Evolutionary conservation across 2,797 vertebrate genomes (phyloP).

Genomic region (Periparus ater): DNA sequence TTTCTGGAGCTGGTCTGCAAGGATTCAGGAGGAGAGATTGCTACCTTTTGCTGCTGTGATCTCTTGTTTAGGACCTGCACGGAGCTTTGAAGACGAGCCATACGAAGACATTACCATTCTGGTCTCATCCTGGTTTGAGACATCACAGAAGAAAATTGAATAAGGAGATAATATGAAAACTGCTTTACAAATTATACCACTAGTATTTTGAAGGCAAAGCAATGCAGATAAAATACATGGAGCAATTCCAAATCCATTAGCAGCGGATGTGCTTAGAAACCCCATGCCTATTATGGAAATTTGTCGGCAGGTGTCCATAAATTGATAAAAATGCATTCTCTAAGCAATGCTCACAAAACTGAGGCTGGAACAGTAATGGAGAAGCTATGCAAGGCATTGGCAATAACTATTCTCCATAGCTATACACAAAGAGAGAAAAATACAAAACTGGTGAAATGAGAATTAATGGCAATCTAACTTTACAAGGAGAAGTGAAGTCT

Average conservation of each 20-base stretch:
- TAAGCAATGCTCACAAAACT: not conserved
- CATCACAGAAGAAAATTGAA: slow-evolving; percentile 17
- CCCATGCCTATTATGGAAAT: not conserved
- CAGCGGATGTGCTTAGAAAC: not conserved
- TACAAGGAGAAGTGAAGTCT: not conserved
- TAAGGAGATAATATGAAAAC: slow-evolving; percentile 1
- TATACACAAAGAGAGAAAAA: not conserved
- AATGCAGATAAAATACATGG: not conserved
- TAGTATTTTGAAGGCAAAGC: not conserved
- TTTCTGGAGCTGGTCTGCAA: not conserved
- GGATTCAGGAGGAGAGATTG: not conserved
- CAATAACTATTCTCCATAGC: not conserved
- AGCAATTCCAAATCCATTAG: slow-evolving; percentile 40
- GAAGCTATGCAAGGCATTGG: not conserved
- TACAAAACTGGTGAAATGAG: not conserved
- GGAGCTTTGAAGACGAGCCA: not conserved
- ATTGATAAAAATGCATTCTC: not conserved
- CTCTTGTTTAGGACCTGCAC: not conserved
- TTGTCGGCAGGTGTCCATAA: not conserved
- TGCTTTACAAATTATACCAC: not conserved
- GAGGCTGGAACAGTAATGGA: not conserved
- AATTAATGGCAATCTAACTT: not conserved
- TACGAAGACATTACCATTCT: slow-evolving; percentile 21
- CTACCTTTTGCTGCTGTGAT: not conserved
- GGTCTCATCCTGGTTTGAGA: not conserved